A percentile compares a stretch with the other conserved stretches of the same genome.
Evolutionary conservation across 2,797 vertebrate genomes (phyloP).

Genomic region (Ctenopoma multispine): DNA sequence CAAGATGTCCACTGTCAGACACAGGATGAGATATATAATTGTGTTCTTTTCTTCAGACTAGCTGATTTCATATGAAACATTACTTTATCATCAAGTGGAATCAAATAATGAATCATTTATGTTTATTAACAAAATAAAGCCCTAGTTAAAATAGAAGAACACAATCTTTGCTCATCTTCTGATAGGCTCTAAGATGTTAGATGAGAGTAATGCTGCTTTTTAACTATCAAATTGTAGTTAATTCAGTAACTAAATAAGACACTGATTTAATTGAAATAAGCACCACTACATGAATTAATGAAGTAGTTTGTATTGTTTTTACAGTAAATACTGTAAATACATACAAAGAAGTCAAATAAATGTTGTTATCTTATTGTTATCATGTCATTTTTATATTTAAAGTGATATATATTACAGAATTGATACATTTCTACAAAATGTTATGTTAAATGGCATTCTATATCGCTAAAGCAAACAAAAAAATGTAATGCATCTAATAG

Average conservation of each 20-base stretch:
- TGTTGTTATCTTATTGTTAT: background rate
- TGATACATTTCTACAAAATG: slow-evolving; percentile 22
- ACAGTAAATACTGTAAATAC: background rate
- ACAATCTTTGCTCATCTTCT: slow-evolving; percentile 1
- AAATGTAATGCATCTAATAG: slow-evolving; percentile 44
- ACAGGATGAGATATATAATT: slow-evolving; percentile 41
- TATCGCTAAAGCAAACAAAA: slow-evolving; percentile 52
- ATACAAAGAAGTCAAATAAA: background rate
- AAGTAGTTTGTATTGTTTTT: background rate
- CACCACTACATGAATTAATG: background rate
- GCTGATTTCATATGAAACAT: slow-evolving; percentile 54
- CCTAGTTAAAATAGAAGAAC: slow-evolving; percentile 2
- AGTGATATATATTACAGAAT: slow-evolving; percentile 20
- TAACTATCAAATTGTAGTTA: background rate
- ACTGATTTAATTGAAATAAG: slow-evolving; percentile 6
- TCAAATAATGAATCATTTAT: slow-evolving; percentile 13
- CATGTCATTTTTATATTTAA: background rate
- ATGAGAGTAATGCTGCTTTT: background rate
- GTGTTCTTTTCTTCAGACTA: slow-evolving; percentile 64
- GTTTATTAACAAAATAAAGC: slow-evolving; percentile 21
- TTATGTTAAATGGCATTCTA: slow-evolving; percentile 11
- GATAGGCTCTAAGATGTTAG: background rate
- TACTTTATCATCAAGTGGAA: slow-evolving; percentile 51
- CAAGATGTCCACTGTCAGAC: slow-evolving; percentile 62
- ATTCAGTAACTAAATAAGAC: background rate